These are phyloP conservation scores for Drosophila prolongata DNA, from an alignment of 2,888 invertebrate species.

Conservation along the genomic window DNA sequence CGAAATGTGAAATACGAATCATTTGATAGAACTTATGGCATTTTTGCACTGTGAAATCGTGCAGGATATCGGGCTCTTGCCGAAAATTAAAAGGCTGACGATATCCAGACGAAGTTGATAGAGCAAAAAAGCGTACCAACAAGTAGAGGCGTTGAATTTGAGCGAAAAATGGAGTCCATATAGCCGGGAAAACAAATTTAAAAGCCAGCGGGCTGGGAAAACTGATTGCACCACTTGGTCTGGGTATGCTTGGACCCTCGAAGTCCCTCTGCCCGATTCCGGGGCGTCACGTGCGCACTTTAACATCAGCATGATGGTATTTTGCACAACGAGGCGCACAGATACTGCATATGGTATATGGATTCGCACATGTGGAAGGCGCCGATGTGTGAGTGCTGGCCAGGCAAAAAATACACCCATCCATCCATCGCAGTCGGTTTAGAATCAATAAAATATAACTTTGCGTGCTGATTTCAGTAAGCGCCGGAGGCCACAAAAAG, in stretches of 20 bases:
- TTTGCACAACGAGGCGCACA: slow-evolving; percentile 65
- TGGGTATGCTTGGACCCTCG: neutral
- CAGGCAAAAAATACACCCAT: slow-evolving; percentile 35
- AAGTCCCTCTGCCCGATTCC: slow-evolving; percentile 28
- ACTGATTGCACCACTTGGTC: slow-evolving; percentile 5
- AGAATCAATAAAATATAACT: slow-evolving; percentile 78
- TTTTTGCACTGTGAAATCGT: neutral
- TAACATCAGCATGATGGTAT: slow-evolving; percentile 72
- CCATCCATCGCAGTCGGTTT: slow-evolving; percentile 73
- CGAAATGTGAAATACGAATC: no score
- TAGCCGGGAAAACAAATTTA: slow-evolving; percentile 13
- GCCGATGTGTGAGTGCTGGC: neutral
- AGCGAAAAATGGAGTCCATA: slow-evolving; percentile 42
- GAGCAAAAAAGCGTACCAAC: neutral
- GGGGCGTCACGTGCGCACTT: slow-evolving; percentile 73
- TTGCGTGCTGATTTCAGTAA: slow-evolving; percentile 70
- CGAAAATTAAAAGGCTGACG: slow-evolving; percentile 25
- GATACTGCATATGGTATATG: slow-evolving; percentile 21
- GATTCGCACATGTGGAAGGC: neutral
- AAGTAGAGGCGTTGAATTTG: slow-evolving; percentile 40
- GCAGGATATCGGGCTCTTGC: slow-evolving; percentile 2
- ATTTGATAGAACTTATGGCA: no score
- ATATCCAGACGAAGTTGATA: slow-evolving; percentile 2
- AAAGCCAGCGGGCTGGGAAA: neutral
- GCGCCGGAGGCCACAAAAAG: slow-evolving; percentile 41